phyloP scores from a whole-genome alignment of 2,797 vertebrate species.

The Ctenosaura bakeri region DNA sequence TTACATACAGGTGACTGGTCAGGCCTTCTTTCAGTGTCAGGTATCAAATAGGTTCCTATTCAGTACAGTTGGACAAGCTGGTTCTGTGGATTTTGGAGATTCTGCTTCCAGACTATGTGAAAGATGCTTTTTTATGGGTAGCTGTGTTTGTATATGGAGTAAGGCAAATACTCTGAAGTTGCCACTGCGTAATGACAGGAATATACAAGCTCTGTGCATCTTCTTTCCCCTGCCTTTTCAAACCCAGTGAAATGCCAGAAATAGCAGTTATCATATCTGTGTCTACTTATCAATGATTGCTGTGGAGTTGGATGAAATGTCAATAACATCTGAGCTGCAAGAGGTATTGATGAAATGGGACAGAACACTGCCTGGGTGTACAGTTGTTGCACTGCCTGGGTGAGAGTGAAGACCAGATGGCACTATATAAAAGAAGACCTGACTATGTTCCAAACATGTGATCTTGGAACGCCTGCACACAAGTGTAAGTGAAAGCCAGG shows the following conservation, averaged over 20 bases:
- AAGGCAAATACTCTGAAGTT: neutral
- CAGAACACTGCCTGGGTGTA: neutral
- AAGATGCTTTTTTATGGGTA: neutral
- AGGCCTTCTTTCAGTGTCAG: no score
- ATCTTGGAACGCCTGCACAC: neutral
- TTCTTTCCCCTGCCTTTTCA: neutral
- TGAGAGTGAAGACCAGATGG: neutral
- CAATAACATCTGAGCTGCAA: neutral
- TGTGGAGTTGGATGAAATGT: neutral
- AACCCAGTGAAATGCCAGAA: neutral
- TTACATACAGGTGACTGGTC: neutral
- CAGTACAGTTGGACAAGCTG: neutral
- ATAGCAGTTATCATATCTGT: neutral
- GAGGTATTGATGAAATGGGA: neutral
- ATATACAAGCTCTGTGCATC: neutral
- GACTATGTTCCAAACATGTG: neutral
- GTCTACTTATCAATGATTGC: neutral
- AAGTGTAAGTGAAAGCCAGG: neutral
- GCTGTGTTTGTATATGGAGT: neutral
- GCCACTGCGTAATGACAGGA: neutral
- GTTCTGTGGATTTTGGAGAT: neutral
- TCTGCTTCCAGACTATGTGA: neutral
- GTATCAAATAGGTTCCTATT: no score
- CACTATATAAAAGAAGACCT: neutral
- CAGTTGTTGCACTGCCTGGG: neutral